phyloP scores from a whole-genome alignment of 1,140 invertebrate genomes.

The Octopus sinensis region DNA sequence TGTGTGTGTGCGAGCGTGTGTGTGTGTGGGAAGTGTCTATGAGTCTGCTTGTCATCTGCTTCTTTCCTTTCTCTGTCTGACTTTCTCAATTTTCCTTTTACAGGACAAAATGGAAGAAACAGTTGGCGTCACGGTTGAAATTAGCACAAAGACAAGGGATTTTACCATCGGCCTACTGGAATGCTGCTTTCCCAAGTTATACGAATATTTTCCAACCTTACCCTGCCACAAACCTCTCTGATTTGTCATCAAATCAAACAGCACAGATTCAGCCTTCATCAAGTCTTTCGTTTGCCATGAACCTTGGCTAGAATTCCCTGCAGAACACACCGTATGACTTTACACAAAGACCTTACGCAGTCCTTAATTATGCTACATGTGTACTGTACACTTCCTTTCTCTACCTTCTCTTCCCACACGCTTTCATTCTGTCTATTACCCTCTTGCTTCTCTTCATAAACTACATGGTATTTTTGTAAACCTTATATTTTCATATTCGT shows the following conservation, averaged over 20 bases:
- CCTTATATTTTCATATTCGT: too few relatives aligned
- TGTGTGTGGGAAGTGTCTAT: background rate
- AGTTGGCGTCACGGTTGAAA: constrained; percentile 2
- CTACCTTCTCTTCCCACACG: too few relatives aligned
- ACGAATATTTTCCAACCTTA: background rate
- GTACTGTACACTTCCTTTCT: too few relatives aligned
- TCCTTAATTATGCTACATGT: too few relatives aligned
- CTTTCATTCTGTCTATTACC: too few relatives aligned
- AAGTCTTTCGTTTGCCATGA: background rate
- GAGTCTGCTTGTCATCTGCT: background rate
- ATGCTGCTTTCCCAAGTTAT: background rate
- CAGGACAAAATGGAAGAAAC: constrained; percentile 14
- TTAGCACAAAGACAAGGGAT: constrained; percentile 5
- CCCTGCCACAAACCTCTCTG: background rate
- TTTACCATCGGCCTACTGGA: background rate
- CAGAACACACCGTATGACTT: too few relatives aligned
- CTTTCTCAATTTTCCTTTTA: background rate
- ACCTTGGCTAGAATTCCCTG: background rate
- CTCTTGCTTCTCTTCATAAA: too few relatives aligned
- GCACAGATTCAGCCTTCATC: background rate
- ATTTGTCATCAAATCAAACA: background rate
- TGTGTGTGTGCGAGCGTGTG: background rate
- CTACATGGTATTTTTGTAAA: too few relatives aligned
- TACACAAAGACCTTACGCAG: too few relatives aligned
- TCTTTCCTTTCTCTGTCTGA: background rate